A percentile compares a stretch with the other conserved stretches of the same genome.
Evolutionary conservation across 53 echinoderm and acorn worm species (phyloP).

Genomic region (Holothuria scabra): DNA sequence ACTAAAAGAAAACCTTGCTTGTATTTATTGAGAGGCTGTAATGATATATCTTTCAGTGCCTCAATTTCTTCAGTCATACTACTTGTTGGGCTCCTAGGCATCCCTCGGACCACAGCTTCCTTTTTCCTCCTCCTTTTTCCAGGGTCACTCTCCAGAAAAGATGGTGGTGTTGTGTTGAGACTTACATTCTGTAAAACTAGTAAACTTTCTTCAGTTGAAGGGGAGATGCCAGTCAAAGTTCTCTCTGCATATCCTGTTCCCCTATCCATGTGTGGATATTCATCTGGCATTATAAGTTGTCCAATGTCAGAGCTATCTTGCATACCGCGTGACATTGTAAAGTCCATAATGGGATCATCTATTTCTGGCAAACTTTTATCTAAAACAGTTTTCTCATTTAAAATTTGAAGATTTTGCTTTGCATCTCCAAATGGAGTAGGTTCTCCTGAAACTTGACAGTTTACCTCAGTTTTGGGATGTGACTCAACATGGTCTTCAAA

Average conservation of each 20-base stretch:
- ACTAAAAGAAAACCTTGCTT: slow-evolving; percentile 81
- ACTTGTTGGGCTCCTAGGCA: slow-evolving; percentile 4
- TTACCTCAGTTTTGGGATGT: too few relatives aligned
- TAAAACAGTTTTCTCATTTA: not conserved
- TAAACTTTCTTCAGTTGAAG: slow-evolving; percentile 32
- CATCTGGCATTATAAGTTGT: slow-evolving; percentile 8
- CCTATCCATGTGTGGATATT: slow-evolving; percentile 26
- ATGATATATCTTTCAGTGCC: not conserved
- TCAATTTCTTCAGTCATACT: not conserved
- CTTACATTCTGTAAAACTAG: slow-evolving; percentile 30
- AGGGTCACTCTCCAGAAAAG: slow-evolving; percentile 45
- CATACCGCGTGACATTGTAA: slow-evolving; percentile 36
- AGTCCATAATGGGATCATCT: slow-evolving; percentile 18
- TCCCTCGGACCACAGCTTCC: slow-evolving; percentile 49
- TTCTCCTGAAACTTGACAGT: not conserved
- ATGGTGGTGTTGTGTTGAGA: slow-evolving; percentile 22
- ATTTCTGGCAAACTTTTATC: not conserved
- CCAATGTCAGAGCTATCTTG: slow-evolving; percentile 19
- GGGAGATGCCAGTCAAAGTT: slow-evolving; percentile 22
- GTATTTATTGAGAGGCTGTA: slow-evolving; percentile 18
- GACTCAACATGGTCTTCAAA: not conserved
- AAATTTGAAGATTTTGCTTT: not conserved
- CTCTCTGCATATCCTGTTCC: slow-evolving; percentile 39
- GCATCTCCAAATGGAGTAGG: not conserved
- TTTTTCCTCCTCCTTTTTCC: slow-evolving; percentile 26